A percentile compares a stretch with the other conserved stretches of the same genome.
phyloP scores from a whole-genome alignment of 2,113 vertebrate genomes.

The Cephalopholis sonnerati region DNA sequence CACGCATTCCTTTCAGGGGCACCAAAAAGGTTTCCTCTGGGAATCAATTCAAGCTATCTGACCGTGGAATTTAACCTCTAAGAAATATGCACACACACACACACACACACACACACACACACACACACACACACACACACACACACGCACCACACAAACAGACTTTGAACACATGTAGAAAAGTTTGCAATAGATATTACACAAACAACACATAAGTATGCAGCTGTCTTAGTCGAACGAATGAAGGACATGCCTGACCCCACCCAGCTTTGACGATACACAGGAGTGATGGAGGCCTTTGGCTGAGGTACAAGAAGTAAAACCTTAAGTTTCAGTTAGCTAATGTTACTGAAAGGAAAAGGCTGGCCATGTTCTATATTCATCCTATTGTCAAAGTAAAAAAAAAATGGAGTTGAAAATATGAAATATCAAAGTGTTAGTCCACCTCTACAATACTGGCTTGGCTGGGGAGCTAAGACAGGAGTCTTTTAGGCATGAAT shows the following conservation, averaged over 20 bases:
- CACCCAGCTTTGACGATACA: slow-evolving; percentile 16
- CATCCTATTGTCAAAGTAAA: background rate
- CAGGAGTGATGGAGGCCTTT: slow-evolving; percentile 3
- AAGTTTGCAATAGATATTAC: slow-evolving; percentile 33
- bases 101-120: slow-evolving; percentile 5
- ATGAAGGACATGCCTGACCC: background rate
- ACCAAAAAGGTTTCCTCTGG: slow-evolving; percentile 46
- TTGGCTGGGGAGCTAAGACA: background rate
- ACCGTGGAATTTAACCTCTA: slow-evolving; percentile 40
- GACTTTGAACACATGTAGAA: slow-evolving; percentile 16
- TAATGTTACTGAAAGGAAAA: slow-evolving; percentile 25
- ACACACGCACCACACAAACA: slow-evolving; percentile 3
- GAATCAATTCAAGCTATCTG: slow-evolving; percentile 58
- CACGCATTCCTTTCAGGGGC: slow-evolving; percentile 59
- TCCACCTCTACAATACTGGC: background rate
- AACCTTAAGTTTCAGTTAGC: background rate
- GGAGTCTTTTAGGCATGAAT: background rate
- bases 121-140: background rate
- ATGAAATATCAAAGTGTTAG: background rate
- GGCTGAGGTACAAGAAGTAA: slow-evolving; percentile 21
- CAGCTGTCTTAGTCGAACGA: slow-evolving; percentile 28
- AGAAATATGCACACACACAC: slow-evolving; percentile 2
- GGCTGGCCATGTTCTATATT: background rate
- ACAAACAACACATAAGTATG: slow-evolving; percentile 34
- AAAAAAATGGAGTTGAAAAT: background rate